Evolutionary conservation across 2,888 invertebrate species (phyloP), one percentile per base, ranked within the genome.

Genomic region (Tetramorium bicarinatum): DNA sequence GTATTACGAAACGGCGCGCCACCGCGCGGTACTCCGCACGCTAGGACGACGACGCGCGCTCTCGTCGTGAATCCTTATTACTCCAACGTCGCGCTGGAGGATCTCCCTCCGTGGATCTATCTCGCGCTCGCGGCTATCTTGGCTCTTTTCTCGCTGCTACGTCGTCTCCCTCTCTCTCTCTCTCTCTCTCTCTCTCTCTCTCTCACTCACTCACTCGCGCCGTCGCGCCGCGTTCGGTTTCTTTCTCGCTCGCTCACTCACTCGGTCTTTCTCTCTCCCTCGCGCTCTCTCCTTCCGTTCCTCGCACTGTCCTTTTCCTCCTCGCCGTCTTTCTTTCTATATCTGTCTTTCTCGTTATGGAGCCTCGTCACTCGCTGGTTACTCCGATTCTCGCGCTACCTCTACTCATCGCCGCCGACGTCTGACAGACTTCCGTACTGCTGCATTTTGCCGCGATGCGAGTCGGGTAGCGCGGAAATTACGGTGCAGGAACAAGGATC

Each of bases 381-480:
- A 61, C 86, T 89, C 84, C 82, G 77, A 83, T 86, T 83, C 87
- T 69, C 79, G 74, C 84, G 82, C 85, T 84, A 66, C 77, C 85
- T 81, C 88, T 64, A 82, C 84, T 83, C 83, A 83, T 84, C 82
- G 75, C 86, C 84, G 76, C 67, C 82, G 83, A 85, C 8, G 38
- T 85, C 85, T 85, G 86, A 79, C 85, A 84, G 75, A 67, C 75
- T 79, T 79, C 44, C 75, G 83, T 86, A 85, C 89, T 74, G 83
- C 89, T 83, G 83, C 88, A 90, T 88, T 87, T 87, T 69, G 83
- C 86, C 88, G 86, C 86, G 86, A 85, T 82, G 76, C 38, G 49
- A 56, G 49, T 62, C 75, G 62, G 38, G 18, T 34, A 38, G 21
- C 34, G 3, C 13, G 21, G 9, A 49, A 75, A 49, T 75, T n/a